Conservation (phyloP, 2,113 vertebrate species). For the Mastomys coucha region DNA sequence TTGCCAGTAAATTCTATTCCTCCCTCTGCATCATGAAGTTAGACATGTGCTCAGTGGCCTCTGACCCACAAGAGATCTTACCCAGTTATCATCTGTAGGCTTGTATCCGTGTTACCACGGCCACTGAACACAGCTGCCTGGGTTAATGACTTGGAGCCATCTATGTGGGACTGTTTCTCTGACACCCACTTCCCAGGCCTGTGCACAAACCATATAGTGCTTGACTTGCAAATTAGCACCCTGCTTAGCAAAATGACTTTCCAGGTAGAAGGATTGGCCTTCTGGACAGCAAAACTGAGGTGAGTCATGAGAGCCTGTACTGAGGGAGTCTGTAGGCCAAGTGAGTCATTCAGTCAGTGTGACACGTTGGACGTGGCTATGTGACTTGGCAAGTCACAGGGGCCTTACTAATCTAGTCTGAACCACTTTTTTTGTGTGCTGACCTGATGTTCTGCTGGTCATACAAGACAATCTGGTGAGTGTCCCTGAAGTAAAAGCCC, state of each 20-base stretch:
- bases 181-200: not conserved
- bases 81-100: not conserved
- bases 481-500: not conserved
- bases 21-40: constrained; percentile 40
- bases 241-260: not conserved
- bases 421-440: not conserved
- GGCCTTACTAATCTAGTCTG: constrained; percentile 36
- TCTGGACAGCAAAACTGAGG: constrained; percentile 5
- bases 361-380: constrained; percentile 2
- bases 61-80: constrained; percentile 50
- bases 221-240: not conserved
- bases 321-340: not conserved
- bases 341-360: constrained; percentile 50
- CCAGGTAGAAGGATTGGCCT: not conserved
- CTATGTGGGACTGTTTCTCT: not conserved
- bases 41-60: constrained; percentile 72
- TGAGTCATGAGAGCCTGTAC: constrained; percentile 65
- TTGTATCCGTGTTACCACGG: not conserved
- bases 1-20: constrained; percentile 32
- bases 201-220: not conserved
- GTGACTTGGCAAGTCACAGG: not conserved
- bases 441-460: not conserved
- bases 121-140: constrained; percentile 19
- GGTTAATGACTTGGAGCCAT: not conserved
- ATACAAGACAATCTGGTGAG: not conserved